Conservation (phyloP, 2,797 vertebrate species). For the Fratercula arctica region DNA sequence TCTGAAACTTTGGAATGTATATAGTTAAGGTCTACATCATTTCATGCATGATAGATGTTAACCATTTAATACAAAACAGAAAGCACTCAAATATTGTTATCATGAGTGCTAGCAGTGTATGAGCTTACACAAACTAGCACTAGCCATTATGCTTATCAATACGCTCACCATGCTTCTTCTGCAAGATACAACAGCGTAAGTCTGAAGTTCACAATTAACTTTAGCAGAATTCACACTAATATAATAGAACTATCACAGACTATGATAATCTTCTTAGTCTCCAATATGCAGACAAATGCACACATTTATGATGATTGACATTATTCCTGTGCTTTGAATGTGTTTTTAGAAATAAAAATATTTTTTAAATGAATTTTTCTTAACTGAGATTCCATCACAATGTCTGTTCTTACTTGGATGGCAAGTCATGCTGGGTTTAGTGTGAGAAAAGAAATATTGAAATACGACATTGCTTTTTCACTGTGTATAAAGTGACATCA, state of each 20-base stretch:
- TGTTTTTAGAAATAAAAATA: background rate
- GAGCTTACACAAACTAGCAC: background rate
- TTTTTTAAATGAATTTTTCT: background rate
- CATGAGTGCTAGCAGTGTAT: fast-evolving
- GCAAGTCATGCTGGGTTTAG: background rate
- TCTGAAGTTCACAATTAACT: background rate
- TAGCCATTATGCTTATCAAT: background rate
- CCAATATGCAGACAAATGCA: background rate
- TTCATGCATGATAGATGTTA: background rate
- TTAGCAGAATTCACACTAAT: background rate
- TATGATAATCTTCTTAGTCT: background rate
- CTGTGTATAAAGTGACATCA: background rate
- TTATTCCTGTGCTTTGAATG: background rate
- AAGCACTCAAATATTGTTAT: background rate
- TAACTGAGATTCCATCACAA: background rate
- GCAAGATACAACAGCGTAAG: background rate
- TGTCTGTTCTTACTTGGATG: background rate
- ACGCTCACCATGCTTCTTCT: background rate
- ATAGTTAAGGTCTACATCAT: background rate
- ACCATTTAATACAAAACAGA: background rate
- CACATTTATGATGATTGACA: background rate
- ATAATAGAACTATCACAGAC: background rate
- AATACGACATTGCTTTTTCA: background rate
- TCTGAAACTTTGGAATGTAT: background rate
- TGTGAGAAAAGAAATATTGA: background rate